Percentiles rank a stretch among this genome's conserved stretches.
These are phyloP conservation scores for Pachypsylla venusta DNA, from an alignment of 1,140 invertebrate species.

Conservation along the genomic window DNA sequence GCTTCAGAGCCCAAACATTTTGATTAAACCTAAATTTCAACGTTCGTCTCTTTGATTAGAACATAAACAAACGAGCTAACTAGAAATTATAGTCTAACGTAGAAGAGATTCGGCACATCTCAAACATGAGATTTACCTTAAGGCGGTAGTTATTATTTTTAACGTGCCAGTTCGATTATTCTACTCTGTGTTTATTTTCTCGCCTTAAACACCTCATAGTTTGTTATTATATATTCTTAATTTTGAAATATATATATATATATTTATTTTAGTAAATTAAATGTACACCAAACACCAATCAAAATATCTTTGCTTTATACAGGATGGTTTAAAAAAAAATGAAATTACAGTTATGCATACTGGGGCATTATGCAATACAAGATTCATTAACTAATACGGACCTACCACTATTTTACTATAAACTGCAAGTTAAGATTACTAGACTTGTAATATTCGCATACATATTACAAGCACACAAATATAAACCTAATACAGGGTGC, in stretches of 20 bases:
- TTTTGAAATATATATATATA: conserved; percentile 5
- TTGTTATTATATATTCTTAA: conserved; percentile 10
- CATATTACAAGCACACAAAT: too few species aligned
- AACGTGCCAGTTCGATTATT: conserved; percentile 7
- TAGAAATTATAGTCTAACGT: conserved; percentile 2
- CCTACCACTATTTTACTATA: too few species aligned
- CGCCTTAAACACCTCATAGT: conserved; percentile 8
- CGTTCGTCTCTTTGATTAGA: too few species aligned
- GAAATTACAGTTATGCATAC: too few species aligned
- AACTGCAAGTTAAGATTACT: too few species aligned
- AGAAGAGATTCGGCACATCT: conserved; percentile 5
- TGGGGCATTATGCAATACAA: too few species aligned
- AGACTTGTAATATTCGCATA: too few species aligned
- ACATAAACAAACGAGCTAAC: conserved; percentile 2
- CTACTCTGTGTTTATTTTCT: conserved; percentile 10
- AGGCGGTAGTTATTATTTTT: conserved; percentile 7
- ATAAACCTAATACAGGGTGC: too few species aligned
- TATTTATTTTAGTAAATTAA: conserved; percentile 9
- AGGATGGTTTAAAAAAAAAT: too few species aligned
- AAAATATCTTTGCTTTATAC: conserved; percentile 6
- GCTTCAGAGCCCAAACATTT: too few species aligned
- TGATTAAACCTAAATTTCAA: too few species aligned
- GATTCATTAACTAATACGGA: too few species aligned
- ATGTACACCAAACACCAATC: conserved; percentile 7
- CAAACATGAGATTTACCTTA: conserved; percentile 1